Percentiles rank a stretch among this genome's conserved stretches.
Conservation (phyloP, 2,888 invertebrate genomes). For the Thumatha senex region DNA sequence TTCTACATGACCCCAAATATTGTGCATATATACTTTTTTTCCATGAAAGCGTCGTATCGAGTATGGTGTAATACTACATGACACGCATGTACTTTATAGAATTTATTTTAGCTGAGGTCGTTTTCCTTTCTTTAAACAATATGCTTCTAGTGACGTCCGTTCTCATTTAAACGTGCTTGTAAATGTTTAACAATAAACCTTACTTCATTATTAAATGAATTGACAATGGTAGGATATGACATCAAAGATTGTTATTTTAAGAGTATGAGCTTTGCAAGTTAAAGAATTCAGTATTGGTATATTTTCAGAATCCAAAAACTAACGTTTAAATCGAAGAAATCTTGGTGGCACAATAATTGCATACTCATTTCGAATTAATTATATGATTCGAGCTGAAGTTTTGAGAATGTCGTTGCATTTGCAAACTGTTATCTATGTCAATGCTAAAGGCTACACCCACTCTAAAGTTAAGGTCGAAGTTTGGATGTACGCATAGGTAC, state of each 20-base stretch:
- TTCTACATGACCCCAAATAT: too few relatives aligned
- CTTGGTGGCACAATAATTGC: conserved; percentile 45
- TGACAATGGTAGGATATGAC: conserved; percentile 1
- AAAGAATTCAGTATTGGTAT: too few relatives aligned
- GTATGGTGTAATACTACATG: too few relatives aligned
- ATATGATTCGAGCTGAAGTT: conserved; percentile 52
- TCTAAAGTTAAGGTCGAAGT: conserved; percentile 58
- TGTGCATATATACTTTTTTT: too few relatives aligned
- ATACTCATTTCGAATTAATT: conserved; percentile 42
- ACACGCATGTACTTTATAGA: too few relatives aligned
- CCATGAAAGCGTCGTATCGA: too few relatives aligned
- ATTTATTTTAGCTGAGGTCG: too few relatives aligned
- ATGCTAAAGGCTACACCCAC: conserved; percentile 73
- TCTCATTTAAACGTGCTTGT: not conserved
- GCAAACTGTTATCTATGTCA: conserved; percentile 68
- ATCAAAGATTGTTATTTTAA: not conserved
- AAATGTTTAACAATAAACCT: not conserved
- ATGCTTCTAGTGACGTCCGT: not conserved
- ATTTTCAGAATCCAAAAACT: too few relatives aligned
- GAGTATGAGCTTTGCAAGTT: too few relatives aligned
- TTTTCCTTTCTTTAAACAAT: too few relatives aligned
- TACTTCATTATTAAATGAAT: conserved; percentile 2
- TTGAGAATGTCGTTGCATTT: conserved; percentile 60
- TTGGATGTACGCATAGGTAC: conserved; percentile 51
- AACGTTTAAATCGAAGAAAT: not conserved